A percentile compares a stretch with the other conserved stretches of the same genome.
Conservation (phyloP, 2,113 vertebrate genomes). For the Myxocyprinus asiaticus region DNA sequence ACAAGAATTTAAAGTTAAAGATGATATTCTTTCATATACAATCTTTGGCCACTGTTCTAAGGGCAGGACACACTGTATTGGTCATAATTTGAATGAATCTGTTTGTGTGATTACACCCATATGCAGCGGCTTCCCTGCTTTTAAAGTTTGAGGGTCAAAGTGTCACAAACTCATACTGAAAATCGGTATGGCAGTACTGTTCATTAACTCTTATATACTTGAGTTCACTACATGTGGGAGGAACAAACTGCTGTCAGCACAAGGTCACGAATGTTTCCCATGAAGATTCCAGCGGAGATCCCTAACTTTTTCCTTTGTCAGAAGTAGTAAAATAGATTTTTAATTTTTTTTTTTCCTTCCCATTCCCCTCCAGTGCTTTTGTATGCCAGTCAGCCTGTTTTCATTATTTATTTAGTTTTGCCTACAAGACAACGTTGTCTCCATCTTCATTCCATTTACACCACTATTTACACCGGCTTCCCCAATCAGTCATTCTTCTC, state of each 20-base stretch:
- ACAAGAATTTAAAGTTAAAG: neutral
- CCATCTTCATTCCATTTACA: conserved; percentile 38
- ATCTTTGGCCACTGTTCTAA: too few species aligned
- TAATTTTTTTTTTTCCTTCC: neutral
- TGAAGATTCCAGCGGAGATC: conserved; percentile 47
- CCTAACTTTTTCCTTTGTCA: conserved; percentile 60
- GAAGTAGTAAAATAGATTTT: conserved; percentile 60
- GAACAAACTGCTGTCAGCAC: conserved; percentile 54
- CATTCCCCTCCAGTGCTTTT: conserved; percentile 49
- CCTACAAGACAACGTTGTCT: conserved; percentile 52
- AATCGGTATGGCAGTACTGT: conserved; percentile 57
- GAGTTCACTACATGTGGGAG: conserved; percentile 58
- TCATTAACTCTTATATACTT: conserved; percentile 64
- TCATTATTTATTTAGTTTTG: conserved; percentile 53
- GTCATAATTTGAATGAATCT: conserved; percentile 40
- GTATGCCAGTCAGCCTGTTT: conserved; percentile 58
- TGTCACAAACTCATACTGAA: conserved; percentile 57
- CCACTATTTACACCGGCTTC: conserved; percentile 34
- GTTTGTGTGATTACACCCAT: conserved; percentile 61
- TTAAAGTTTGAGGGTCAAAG: conserved; percentile 58
- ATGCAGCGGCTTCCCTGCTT: conserved; percentile 46
- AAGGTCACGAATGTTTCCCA: conserved; percentile 59
- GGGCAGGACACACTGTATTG: neutral
- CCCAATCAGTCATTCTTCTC: conserved; percentile 28
- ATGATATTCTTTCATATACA: conserved; percentile 12